Percentiles rank a stretch among this genome's conserved stretches.
phyloP scores from a whole-genome alignment of 2,797 vertebrate genomes.

The Thunnus albacares region DNA sequence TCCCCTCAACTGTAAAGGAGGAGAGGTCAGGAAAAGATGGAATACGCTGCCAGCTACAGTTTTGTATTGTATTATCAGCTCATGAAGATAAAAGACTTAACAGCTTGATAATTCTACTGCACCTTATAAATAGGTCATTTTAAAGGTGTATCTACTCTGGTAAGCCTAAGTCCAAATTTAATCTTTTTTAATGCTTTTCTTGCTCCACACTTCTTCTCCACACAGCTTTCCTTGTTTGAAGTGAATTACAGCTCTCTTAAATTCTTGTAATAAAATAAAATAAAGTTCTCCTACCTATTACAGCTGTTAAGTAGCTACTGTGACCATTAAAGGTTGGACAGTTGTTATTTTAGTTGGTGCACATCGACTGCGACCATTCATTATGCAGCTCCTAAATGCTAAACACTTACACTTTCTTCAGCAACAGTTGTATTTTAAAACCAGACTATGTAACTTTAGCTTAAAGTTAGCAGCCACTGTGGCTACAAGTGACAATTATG shows the following conservation, averaged over 20 bases:
- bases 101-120: neutral
- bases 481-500: too few species aligned
- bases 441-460: too few species aligned
- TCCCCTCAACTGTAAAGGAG: conserved; percentile 13
- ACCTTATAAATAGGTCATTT: conserved; percentile 1
- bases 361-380: neutral
- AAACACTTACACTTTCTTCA: too few species aligned
- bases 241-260: neutral
- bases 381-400: too few species aligned
- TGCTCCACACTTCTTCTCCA: too few species aligned
- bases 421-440: too few species aligned
- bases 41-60: conserved; percentile 7
- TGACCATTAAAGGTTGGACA: neutral
- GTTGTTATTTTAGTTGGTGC: neutral
- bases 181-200: neutral
- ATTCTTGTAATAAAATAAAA: too few species aligned
- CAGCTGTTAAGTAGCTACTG: neutral
- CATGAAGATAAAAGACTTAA: conserved; percentile 2
- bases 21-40: conserved; percentile 8
- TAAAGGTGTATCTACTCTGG: neutral
- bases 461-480: too few species aligned
- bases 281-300: neutral
- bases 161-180: neutral
- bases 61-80: neutral
- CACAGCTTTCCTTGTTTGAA: neutral